Evolutionary conservation across 2,888 invertebrate genomes (phyloP).

Genomic region (Catonia carolina): DNA sequence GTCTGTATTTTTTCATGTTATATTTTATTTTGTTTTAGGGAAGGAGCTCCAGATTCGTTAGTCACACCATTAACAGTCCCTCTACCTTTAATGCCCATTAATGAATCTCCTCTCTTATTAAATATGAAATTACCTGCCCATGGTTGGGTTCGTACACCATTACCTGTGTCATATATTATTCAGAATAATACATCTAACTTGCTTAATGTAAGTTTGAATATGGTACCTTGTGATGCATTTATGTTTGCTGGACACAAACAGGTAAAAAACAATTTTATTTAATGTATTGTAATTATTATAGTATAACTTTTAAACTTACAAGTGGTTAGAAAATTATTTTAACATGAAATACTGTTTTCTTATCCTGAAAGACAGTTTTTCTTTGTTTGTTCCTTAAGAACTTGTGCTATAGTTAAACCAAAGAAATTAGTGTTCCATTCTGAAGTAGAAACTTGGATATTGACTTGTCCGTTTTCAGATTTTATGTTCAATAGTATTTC

Average conservation of each 20-base stretch:
- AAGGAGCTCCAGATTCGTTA: slow-evolving; percentile 37
- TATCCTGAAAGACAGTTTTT: too few relatives aligned
- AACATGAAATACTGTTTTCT: too few relatives aligned
- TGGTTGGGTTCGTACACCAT: slow-evolving; percentile 63
- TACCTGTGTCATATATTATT: slow-evolving; percentile 63
- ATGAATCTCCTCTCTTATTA: slow-evolving; percentile 55
- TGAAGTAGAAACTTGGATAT: too few relatives aligned
- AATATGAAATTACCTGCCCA: slow-evolving; percentile 59
- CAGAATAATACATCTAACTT: slow-evolving; percentile 64
- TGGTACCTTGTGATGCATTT: slow-evolving; percentile 83
- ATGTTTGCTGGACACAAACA: slow-evolving; percentile 95
- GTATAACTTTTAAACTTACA: too few relatives aligned
- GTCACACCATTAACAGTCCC: slow-evolving; percentile 50
- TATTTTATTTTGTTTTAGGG: slow-evolving; percentile 33
- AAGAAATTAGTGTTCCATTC: too few relatives aligned
- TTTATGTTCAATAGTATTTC: too few relatives aligned
- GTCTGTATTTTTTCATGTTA: too few relatives aligned
- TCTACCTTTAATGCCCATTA: slow-evolving; percentile 51
- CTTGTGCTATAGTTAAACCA: too few relatives aligned
- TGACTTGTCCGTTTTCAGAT: too few relatives aligned
- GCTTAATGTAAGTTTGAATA: slow-evolving; percentile 62
- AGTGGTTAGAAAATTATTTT: too few relatives aligned
- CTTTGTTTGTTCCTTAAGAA: too few relatives aligned
- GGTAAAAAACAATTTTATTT: slow-evolving; percentile 43
- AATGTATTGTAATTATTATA: background rate